These are phyloP conservation scores for Cassiopea xamachana DNA, from an alignment of 30 jellyfish, hydroid and myxozoan species.

Conservation along the genomic window DNA sequence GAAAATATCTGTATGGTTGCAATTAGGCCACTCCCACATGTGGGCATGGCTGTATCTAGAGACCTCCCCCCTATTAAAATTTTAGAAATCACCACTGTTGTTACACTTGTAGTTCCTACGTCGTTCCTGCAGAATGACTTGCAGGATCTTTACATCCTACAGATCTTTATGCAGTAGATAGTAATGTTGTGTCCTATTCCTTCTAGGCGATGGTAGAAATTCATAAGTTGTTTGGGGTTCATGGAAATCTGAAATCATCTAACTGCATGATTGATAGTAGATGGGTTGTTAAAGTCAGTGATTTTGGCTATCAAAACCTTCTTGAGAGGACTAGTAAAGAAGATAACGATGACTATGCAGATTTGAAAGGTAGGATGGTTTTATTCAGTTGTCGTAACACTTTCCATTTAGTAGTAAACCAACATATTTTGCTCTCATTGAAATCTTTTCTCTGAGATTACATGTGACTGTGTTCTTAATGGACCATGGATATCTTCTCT, in stretches of 20 bases:
- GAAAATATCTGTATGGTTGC: too few relatives aligned
- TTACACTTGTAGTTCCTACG: too few relatives aligned
- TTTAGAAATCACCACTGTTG: too few relatives aligned
- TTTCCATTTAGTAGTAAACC: too few relatives aligned
- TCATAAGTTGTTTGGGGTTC: conserved; percentile 81
- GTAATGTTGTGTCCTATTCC: neutral
- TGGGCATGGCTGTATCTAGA: too few relatives aligned
- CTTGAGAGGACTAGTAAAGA: conserved; percentile 24
- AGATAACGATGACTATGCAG: conserved; percentile 13
- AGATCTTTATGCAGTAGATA: neutral
- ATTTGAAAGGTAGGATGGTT: conserved; percentile 9
- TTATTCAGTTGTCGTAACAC: neutral
- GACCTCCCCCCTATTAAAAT: too few relatives aligned
- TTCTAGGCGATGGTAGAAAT: conserved; percentile 88
- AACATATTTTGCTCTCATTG: too few relatives aligned
- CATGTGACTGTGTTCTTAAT: too few relatives aligned
- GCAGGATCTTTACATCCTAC: neutral
- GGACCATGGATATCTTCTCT: too few relatives aligned
- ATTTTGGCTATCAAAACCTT: conserved; percentile 63
- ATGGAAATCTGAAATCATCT: conserved; percentile 90
- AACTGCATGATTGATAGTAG: conserved; percentile 90
- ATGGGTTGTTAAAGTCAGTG: conserved; percentile 94
- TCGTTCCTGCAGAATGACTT: neutral
- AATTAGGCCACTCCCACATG: too few relatives aligned
- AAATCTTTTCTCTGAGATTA: too few relatives aligned